Evolutionary conservation across 2,113 vertebrate species (phyloP), one percentile per base, ranked within the genome.

Genomic region (Loxodonta africana): DNA sequence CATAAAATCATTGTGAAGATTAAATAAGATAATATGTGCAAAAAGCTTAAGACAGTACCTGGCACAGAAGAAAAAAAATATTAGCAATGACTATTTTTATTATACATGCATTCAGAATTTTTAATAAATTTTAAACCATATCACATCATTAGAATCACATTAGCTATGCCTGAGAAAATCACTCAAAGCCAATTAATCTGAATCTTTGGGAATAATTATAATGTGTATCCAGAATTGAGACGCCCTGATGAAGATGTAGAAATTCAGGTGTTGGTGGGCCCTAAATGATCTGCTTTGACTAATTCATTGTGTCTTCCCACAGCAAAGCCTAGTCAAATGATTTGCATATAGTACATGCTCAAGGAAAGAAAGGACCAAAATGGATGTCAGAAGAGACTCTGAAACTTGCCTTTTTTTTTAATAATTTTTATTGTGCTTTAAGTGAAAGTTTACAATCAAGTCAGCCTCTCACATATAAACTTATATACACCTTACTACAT

Each of bases 131-230:
- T 89, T 65, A 95, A 89, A 69, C 17, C 5, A n/a, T 67, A 26
- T 30, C 51, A 23, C 18, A 80, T 62, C 53, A 92, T 84, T 76
- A 88, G 15, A 89, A 62, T 76, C 15, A 21, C 69, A 90, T 82
- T 83, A 88, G 28, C 83, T 85, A 74, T 71, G 81, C 83, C 69
- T 94, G 62, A 74, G 28, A 62, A 95, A 89, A 71, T 80, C 57
- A 93, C 6, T 6, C 30, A 21, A 96, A 76, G 69, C 21, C 20
- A 80, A 71, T 83, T n/a, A 21, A 76, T 85, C 37, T 46, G 41
- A 94, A 71, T 95, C 41, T 81, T 44, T 17, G 12, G 10, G 14
- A 6, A 1, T 67, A 88, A 90, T 44, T 81, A 63, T 14, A 71
- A 92, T 25, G 14, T 73, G 15, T 73, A 96, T 26, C 67, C 33